A percentile compares a stretch with the other conserved stretches of the same genome.
phyloP scores from a whole-genome alignment of 2,888 invertebrate species.

The Amphipyra berbera region DNA sequence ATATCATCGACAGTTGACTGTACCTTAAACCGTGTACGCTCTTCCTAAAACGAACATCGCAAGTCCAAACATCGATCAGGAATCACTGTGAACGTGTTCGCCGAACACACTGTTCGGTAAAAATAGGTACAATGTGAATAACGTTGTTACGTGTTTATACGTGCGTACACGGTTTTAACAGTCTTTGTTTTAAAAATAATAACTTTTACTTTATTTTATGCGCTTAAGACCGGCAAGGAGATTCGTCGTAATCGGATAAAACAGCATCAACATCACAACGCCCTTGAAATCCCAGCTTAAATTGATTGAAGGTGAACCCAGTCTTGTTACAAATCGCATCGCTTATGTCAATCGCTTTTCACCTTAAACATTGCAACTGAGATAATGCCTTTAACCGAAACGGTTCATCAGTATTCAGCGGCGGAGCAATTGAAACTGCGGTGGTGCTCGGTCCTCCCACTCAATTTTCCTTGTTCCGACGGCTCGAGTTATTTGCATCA shows the following conservation, averaged over 20 bases:
- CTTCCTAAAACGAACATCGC: no score
- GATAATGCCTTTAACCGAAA: constrained; percentile 82
- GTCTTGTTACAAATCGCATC: constrained; percentile 61
- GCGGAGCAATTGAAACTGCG: constrained; percentile 88
- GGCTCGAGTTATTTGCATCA: constrained; percentile 89
- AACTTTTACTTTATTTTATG: constrained; percentile 8
- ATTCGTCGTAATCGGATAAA: constrained; percentile 46
- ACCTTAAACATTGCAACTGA: constrained; percentile 75
- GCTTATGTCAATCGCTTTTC: constrained; percentile 67
- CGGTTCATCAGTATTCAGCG: constrained; percentile 88
- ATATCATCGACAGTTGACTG: no score
- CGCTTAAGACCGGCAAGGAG: neutral
- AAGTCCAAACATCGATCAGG: no score
- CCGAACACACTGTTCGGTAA: neutral
- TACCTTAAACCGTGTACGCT: no score
- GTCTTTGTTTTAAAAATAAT: neutral
- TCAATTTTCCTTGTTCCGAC: constrained; percentile 89
- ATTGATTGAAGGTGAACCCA: constrained; percentile 45
- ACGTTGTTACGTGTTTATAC: no score
- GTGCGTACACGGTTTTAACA: no score
- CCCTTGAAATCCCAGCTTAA: constrained; percentile 29
- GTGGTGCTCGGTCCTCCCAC: constrained; percentile 85
- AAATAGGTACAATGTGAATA: neutral
- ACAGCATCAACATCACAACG: constrained; percentile 22
- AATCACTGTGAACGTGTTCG: no score